A percentile compares a stretch with the other conserved stretches of the same genome.
phyloP scores from a whole-genome alignment of 2,113 vertebrate species.

The Hylia prasina region DNA sequence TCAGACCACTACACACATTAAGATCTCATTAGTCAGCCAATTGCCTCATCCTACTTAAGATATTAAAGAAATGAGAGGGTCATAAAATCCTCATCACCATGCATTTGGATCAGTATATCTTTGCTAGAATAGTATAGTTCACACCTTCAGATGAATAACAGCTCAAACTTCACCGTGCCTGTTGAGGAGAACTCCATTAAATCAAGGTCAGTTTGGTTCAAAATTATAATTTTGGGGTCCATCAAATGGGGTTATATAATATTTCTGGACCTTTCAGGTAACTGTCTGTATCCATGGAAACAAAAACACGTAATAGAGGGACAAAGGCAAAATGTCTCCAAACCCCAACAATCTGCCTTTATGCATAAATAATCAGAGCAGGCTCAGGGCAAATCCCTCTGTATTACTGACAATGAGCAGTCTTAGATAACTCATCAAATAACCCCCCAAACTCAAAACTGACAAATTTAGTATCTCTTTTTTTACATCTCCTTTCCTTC shows the following conservation, averaged over 20 bases:
- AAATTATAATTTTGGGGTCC: not conserved
- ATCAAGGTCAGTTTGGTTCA: not conserved
- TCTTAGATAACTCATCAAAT: not conserved
- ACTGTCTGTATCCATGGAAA: not conserved
- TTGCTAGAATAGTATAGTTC: not conserved
- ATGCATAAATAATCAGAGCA: not conserved
- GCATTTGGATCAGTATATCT: conserved; percentile 28
- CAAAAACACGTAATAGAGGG: not conserved
- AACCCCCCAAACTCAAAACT: not conserved
- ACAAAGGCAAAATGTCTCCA: not conserved
- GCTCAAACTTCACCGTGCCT: not conserved
- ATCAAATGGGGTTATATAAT: not conserved
- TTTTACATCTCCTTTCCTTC: not conserved
- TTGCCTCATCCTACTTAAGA: conserved; percentile 40
- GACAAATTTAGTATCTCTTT: not conserved
- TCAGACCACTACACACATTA: conserved; percentile 39
- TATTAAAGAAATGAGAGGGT: conserved; percentile 46
- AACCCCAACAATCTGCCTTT: not conserved
- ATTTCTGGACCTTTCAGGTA: not conserved
- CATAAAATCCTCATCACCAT: conserved; percentile 52
- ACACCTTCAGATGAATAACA: not conserved
- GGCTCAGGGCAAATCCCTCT: not conserved
- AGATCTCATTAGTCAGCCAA: conserved; percentile 48
- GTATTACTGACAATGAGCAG: not conserved
- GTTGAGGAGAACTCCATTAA: not conserved